Base-by-base conservation (phyloP, 2,797 vertebrate genomes). In the Silurus lanzhouensis region DNA sequence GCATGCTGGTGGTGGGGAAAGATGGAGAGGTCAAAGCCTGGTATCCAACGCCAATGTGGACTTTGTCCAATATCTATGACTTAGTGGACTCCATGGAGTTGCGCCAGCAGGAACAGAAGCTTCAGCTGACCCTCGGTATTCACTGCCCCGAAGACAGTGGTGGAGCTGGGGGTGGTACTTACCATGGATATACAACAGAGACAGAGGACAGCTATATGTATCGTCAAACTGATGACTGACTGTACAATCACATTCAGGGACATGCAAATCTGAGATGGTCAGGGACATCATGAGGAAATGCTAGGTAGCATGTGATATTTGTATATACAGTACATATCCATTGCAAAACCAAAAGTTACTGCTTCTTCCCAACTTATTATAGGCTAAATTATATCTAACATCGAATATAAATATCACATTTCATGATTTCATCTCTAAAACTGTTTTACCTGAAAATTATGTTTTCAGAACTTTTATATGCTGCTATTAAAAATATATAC, bases 31-130 rank as follows among this genome's bases (percentile, higher is more conserved):
- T 95, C 68, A 94, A 95, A 88, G 92, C 94, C 0, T 96, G 95
- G 95, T 96, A 94, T 90, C 88, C 93, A 0, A 94, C 96, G 0
- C 94, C 96, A 60, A 85, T 95, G 89, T 96, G 95, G 95, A 94
- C 95, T 17, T 79, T 96, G 90, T 93, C 94, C 61, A 95, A 86
- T 88, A 84, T 96, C 85, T 96, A 96, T 1, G 95, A 96, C 88
- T 92, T 95, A 83, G 94, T 96, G 88, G 95, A 96, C 89, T 95
- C 95, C 58, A 92, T 91, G 92, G 95, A 96, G 86, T 92, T 92
- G 48, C 93, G 95, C 3, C 90, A 93, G 2, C 92, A 95, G 88
- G 96, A 96, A 85, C 91, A 92, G 81, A 94, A 88, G 88, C 91
- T 96, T 68, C 95, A 96, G 91, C 89, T 82, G 83, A 92, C 91